These are phyloP conservation scores for Ammospiza maritima DNA, from an alignment of 2,797 vertebrate genomes.

Conservation along the genomic window DNA sequence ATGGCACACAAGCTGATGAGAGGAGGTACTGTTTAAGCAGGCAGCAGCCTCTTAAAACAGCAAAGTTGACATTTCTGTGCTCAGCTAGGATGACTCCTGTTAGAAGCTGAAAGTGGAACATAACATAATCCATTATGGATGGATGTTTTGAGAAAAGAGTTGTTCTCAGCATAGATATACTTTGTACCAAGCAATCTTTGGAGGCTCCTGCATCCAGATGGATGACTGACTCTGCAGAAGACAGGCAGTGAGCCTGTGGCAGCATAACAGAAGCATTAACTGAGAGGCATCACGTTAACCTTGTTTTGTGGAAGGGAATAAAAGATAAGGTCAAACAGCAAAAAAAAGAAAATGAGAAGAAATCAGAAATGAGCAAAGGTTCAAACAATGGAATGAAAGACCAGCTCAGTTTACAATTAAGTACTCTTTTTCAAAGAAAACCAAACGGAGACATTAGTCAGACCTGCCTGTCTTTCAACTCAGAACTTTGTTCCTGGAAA, in stretches of 20 bases:
- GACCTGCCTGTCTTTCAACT: neutral
- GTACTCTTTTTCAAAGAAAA: neutral
- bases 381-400: neutral
- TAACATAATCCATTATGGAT: constrained; percentile 51
- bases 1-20: neutral
- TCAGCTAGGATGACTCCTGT: neutral
- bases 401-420: neutral
- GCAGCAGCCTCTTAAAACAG: constrained; percentile 5
- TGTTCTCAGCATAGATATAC: constrained; percentile 26
- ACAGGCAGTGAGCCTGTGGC: neutral
- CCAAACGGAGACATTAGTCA: neutral
- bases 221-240: neutral
- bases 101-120: constrained; percentile 29
- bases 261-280: neutral
- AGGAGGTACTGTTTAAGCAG: neutral
- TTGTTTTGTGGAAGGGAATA: neutral
- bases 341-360: neutral
- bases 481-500: neutral
- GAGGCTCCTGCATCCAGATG: neutral
- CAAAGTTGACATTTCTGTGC: constrained; percentile 21
- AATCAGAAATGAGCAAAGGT: neutral
- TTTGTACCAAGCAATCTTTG: neutral
- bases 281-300: neutral
- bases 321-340: neutral
- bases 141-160: constrained; percentile 27